A percentile compares a stretch with the other conserved stretches of the same genome.
Conservation (phyloP, 2,113 vertebrate species). For the Malaclemys terrapin region DNA sequence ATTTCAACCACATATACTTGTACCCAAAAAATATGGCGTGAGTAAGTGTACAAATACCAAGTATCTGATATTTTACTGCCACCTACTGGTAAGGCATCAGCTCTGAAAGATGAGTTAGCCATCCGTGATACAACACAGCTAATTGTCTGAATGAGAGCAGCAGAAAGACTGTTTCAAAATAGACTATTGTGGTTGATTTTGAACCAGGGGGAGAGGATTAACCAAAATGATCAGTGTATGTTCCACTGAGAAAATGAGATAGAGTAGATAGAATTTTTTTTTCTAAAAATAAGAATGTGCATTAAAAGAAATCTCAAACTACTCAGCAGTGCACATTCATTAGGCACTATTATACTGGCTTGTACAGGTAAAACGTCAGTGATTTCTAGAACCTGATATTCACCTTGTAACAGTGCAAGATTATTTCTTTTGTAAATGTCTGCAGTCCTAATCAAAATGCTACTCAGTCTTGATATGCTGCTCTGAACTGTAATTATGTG, state of each 20-base stretch:
- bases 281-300: neutral
- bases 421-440: neutral
- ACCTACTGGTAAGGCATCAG: constrained; percentile 18
- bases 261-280: neutral
- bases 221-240: neutral
- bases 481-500: neutral
- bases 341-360: neutral
- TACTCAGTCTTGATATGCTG: neutral
- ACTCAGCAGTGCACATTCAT: neutral
- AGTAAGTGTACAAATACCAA: neutral
- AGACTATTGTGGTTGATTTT: neutral
- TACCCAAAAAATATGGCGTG: neutral
- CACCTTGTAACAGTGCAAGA: neutral
- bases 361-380: neutral
- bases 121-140: neutral
- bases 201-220: neutral
- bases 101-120: neutral
- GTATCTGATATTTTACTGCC: neutral
- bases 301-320: neutral
- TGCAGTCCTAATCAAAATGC: neutral
- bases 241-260: neutral
- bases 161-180: neutral
- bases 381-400: neutral
- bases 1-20: neutral
- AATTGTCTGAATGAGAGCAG: neutral